Conservation (phyloP, 1,140 invertebrate genomes). For the Drosophila leontia region DNA sequence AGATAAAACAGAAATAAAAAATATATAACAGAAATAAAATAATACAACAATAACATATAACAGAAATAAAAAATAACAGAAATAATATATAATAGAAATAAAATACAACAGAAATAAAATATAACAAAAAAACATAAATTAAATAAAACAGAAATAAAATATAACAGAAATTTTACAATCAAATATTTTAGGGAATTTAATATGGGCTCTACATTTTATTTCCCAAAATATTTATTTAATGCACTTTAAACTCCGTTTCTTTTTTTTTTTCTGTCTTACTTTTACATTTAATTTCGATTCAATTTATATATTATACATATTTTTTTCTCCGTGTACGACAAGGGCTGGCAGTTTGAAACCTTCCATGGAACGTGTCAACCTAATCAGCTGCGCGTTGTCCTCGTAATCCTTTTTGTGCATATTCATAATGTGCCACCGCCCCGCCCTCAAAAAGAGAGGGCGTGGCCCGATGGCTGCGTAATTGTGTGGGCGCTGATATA, state of each 20-base stretch:
- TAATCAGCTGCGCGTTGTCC: conserved; percentile 58
- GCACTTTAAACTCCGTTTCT: background rate
- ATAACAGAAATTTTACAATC: too few relatives aligned
- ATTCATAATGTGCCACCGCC: conserved; percentile 51
- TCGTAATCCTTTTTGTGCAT: conserved; percentile 63
- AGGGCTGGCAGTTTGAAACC: conserved; percentile 1
- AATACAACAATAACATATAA: too few relatives aligned
- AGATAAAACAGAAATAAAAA: too few relatives aligned
- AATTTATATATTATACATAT: background rate
- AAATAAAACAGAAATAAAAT: too few relatives aligned
- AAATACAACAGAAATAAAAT: too few relatives aligned
- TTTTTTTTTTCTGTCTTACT: too few relatives aligned
- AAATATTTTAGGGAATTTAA: too few relatives aligned
- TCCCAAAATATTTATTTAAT: background rate
- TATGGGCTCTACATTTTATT: background rate
- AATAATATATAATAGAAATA: too few relatives aligned
- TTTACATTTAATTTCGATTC: background rate
- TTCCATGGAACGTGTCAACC: conserved; percentile 69
- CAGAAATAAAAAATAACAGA: too few relatives aligned
- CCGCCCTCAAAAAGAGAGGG: conserved; percentile 18
- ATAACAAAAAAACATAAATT: too few relatives aligned
- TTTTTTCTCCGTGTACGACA: conserved; percentile 12
- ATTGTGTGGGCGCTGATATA: conserved; percentile 74
- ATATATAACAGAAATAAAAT: too few relatives aligned
- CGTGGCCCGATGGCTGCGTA: conserved; percentile 52